phyloP scores from a whole-genome alignment of 2,888 invertebrate species.

The Enoplolaimus lenunculus region DNA sequence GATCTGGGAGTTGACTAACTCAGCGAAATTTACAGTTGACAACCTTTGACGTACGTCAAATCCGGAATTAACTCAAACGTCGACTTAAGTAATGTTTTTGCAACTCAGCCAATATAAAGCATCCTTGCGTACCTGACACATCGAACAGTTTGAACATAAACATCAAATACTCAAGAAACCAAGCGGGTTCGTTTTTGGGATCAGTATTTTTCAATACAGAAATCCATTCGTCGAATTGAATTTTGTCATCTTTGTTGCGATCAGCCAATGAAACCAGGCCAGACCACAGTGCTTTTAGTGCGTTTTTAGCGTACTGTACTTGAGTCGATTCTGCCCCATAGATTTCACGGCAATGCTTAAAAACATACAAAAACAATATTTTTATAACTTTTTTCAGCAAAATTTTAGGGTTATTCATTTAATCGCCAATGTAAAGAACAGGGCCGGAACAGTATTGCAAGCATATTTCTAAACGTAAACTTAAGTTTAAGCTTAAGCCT shows the following conservation, averaged over 20 bases:
- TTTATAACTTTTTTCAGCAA: too few relatives aligned
- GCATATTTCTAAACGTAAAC: too few relatives aligned
- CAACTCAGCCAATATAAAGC: too few relatives aligned
- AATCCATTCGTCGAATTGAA: slow-evolving; percentile 21
- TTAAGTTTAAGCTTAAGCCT: slow-evolving; percentile 6
- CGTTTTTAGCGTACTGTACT: slow-evolving; percentile 31
- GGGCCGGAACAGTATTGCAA: too few relatives aligned
- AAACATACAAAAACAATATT: too few relatives aligned
- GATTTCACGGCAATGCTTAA: slow-evolving; percentile 36
- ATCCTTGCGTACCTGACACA: slow-evolving; percentile 30
- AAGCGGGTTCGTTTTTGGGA: slow-evolving; percentile 30
- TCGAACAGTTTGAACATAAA: slow-evolving; percentile 40
- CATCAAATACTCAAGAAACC: slow-evolving; percentile 35
- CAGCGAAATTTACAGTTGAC: too few relatives aligned
- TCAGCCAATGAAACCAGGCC: slow-evolving; percentile 32
- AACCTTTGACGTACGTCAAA: too few relatives aligned
- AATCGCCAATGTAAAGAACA: too few relatives aligned
- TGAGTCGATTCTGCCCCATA: slow-evolving; percentile 38
- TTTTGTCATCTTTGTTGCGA: slow-evolving; percentile 30
- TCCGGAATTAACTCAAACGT: background rate
- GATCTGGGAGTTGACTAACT: too few relatives aligned
- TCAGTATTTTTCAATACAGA: slow-evolving; percentile 1
- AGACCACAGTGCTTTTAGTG: slow-evolving; percentile 34
- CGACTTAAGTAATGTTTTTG: background rate
- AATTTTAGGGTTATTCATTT: background rate